phyloP scores from a whole-genome alignment of 2,888 invertebrate species.

The Andrena bicolor region DNA sequence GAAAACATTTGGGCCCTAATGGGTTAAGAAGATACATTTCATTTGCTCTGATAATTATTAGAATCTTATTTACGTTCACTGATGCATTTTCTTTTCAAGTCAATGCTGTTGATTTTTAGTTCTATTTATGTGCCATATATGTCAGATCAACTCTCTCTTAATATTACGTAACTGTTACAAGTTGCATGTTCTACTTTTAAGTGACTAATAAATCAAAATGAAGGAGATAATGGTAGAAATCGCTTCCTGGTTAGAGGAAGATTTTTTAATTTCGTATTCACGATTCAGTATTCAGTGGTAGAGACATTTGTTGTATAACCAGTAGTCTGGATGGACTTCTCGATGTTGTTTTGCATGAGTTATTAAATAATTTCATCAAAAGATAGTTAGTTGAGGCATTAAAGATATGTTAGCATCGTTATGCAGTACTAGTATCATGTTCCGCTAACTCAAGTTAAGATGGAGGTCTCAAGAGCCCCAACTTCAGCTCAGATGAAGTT shows the following conservation, averaged over 20 bases:
- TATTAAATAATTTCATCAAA: too few species aligned
- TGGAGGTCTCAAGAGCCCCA: too few species aligned
- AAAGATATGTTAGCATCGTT: too few species aligned
- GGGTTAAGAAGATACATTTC: too few species aligned
- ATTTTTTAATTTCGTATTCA: conserved; percentile 6
- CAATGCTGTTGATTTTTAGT: not conserved
- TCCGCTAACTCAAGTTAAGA: too few species aligned
- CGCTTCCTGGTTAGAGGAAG: not conserved
- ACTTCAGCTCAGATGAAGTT: too few species aligned
- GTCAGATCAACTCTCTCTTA: conserved; percentile 9
- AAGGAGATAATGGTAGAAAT: not conserved
- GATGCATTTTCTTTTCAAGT: not conserved
- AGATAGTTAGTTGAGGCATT: too few species aligned
- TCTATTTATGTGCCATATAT: not conserved
- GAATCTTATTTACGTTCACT: not conserved
- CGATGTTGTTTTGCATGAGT: too few species aligned
- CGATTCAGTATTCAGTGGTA: not conserved
- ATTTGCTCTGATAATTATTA: not conserved
- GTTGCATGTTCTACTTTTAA: conserved; percentile 15
- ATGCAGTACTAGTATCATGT: too few species aligned
- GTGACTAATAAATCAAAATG: not conserved
- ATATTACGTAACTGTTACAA: conserved; percentile 27
- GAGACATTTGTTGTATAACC: too few species aligned
- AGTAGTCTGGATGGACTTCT: too few species aligned
- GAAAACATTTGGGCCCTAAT: too few species aligned